Conservation (phyloP, 2,888 invertebrate genomes). For the Frankliniella fusca region DNA sequence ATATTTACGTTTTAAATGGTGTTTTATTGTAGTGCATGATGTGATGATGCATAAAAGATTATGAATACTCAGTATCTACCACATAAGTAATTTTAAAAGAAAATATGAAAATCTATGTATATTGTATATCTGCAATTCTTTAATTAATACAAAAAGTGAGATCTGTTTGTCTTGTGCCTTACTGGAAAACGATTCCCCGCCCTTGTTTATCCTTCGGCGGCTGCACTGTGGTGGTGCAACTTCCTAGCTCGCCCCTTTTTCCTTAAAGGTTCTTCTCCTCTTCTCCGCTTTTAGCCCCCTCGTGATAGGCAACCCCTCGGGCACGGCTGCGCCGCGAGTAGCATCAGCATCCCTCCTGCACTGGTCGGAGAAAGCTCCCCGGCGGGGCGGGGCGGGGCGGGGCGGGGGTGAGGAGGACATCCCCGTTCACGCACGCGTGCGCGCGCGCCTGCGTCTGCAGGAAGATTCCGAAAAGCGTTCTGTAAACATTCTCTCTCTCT, state of each 20-base stretch:
- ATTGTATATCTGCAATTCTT: conserved; percentile 1
- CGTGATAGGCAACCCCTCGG: background rate
- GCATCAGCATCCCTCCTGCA: too few relatives aligned
- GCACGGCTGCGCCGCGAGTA: background rate
- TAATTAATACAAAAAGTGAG: conserved; percentile 12
- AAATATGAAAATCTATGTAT: conserved; percentile 15
- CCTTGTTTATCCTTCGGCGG: background rate
- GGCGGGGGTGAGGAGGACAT: background rate
- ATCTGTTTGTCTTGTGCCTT: background rate
- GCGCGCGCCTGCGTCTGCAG: too few relatives aligned
- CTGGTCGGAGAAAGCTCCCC: too few relatives aligned
- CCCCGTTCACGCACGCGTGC: too few relatives aligned
- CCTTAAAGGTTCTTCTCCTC: background rate
- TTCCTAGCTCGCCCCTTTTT: background rate
- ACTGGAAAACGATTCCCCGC: too few relatives aligned
- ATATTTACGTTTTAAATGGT: background rate
- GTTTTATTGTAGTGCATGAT: background rate
- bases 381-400: background rate
- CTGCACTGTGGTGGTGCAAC: background rate
- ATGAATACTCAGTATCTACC: conserved; percentile 23
- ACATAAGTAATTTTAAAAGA: background rate
- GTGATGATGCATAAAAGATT: background rate
- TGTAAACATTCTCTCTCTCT: too few relatives aligned
- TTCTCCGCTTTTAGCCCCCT: too few relatives aligned
- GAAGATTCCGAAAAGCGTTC: too few relatives aligned